A percentile compares a stretch with the other conserved stretches of the same genome.
Conservation (phyloP, 2,888 invertebrate species). For the Conomelus anceps region DNA sequence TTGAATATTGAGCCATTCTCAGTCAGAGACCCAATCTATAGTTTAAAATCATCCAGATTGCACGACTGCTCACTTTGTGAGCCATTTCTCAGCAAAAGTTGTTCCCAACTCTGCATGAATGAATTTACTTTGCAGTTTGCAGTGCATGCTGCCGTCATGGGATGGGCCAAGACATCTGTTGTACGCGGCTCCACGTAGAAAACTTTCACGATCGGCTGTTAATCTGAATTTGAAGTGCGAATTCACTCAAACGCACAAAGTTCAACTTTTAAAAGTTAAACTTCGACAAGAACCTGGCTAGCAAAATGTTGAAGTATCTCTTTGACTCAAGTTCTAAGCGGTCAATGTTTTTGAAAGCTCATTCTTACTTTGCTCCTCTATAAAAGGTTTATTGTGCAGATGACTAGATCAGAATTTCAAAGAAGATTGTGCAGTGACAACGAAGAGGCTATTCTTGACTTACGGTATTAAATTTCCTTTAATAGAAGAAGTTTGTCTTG, state of each 20-base stretch:
- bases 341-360: background rate
- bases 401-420: background rate
- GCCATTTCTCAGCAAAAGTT: background rate
- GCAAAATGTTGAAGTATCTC: background rate
- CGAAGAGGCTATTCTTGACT: too few species aligned
- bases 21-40: background rate
- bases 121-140: background rate
- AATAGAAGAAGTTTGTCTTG: too few species aligned
- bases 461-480: too few species aligned
- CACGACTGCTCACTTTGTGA: too few species aligned
- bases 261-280: background rate
- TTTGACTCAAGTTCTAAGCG: background rate
- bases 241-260: background rate
- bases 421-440: background rate
- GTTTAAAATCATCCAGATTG: background rate
- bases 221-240: background rate
- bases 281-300: background rate
- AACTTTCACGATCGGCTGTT: background rate
- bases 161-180: background rate
- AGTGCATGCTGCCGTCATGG: background rate
- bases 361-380: background rate
- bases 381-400: background rate
- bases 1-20: background rate
- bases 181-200: background rate
- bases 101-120: background rate